phyloP scores from a whole-genome alignment of 2,113 vertebrate genomes.

The Sorex araneus region DNA sequence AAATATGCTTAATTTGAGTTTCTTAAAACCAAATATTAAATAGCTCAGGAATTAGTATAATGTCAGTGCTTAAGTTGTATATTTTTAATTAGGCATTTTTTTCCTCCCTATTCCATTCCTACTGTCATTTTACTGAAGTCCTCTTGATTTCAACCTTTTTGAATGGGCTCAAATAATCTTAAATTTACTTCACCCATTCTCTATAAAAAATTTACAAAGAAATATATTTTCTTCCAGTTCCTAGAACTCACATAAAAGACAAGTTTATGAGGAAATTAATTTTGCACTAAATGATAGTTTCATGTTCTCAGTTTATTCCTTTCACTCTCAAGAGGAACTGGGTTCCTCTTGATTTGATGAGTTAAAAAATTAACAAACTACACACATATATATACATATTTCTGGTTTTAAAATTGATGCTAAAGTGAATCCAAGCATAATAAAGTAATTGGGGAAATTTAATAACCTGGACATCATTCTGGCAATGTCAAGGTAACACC shows the following conservation, averaged over 20 bases:
- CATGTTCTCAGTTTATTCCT: conserved; percentile 51
- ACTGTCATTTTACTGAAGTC: conserved; percentile 59
- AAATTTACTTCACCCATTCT: conserved; percentile 29
- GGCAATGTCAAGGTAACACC: neutral
- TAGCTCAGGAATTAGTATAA: conserved; percentile 31
- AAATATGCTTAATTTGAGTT: conserved; percentile 64
- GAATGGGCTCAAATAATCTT: conserved; percentile 46
- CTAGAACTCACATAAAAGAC: neutral
- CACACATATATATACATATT: conserved; percentile 8
- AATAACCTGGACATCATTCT: neutral
- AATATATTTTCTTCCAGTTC: conserved; percentile 55
- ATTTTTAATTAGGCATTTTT: conserved; percentile 51
- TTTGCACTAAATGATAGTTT: conserved; percentile 58
- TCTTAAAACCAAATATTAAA: conserved; percentile 51
- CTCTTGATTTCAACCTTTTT: conserved; percentile 43
- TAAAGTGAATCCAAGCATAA: conserved; percentile 43
- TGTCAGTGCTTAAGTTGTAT: conserved; percentile 35
- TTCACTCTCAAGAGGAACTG: conserved; percentile 39
- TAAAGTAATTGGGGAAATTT: conserved; percentile 38
- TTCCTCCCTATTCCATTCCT: neutral
- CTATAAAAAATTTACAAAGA: conserved; percentile 54
- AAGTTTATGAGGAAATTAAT: conserved; percentile 33
- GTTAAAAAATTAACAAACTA: conserved; percentile 17
- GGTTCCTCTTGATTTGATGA: neutral
- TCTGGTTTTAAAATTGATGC: conserved; percentile 29